phyloP scores from a whole-genome alignment of 2,888 invertebrate species.

The Agriopis leucophaearia region DNA sequence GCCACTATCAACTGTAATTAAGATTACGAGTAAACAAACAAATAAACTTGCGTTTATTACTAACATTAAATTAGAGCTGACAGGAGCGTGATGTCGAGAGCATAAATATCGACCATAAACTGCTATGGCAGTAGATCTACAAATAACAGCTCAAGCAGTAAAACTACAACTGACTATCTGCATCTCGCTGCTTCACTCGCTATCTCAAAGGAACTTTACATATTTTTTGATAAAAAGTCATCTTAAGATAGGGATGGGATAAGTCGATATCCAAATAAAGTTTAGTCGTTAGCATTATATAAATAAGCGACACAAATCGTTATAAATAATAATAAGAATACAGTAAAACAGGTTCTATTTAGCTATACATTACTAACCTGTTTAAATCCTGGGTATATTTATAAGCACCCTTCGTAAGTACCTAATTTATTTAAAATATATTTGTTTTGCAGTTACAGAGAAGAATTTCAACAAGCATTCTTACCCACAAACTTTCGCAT shows the following conservation, averaged over 20 bases:
- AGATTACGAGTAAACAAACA: constrained; percentile 50
- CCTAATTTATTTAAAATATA: no score
- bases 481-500: not conserved
- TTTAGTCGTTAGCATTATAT: no score
- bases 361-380: no score
- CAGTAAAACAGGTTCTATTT: no score
- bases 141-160: not conserved
- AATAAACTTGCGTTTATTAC: constrained; percentile 48
- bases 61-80: constrained; percentile 42
- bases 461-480: no score
- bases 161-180: not conserved
- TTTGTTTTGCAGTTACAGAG: no score
- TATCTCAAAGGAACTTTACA: not conserved
- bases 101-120: constrained; percentile 51
- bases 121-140: not conserved
- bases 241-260: no score
- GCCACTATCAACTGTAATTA: constrained; percentile 43
- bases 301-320: no score
- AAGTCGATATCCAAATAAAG: no score
- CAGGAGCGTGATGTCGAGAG: constrained; percentile 43
- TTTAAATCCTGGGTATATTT: no score
- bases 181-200: not conserved
- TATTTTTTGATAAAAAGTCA: not conserved
- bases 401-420: no score
- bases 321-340: no score